phyloP scores from a whole-genome alignment of 2,113 vertebrate genomes.

The Daboia siamensis region DNA sequence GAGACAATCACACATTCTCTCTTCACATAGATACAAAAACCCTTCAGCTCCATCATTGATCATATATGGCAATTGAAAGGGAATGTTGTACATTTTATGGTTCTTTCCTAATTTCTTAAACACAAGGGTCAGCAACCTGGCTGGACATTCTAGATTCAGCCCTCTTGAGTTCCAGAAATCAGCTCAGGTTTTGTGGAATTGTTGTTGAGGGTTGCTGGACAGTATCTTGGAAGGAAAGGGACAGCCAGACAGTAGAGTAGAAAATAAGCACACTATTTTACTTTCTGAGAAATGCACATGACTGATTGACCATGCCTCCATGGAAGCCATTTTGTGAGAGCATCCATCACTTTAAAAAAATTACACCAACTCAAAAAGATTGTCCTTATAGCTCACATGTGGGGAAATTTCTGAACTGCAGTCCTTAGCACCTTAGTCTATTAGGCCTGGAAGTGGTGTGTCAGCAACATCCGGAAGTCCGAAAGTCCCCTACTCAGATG shows the following conservation, averaged over 20 bases:
- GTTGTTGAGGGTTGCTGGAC: background rate
- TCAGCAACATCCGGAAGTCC: background rate
- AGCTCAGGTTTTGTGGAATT: background rate
- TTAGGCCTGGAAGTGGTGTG: background rate
- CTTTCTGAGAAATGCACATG: background rate
- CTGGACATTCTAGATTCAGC: background rate
- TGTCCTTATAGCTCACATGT: background rate
- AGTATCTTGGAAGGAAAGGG: background rate
- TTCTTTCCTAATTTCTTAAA: background rate
- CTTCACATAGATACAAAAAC: background rate
- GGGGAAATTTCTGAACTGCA: background rate
- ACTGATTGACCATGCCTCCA: background rate
- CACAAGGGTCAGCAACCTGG: background rate
- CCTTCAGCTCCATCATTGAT: background rate
- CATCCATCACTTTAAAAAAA: background rate
- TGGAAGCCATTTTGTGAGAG: background rate
- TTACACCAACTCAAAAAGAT: background rate
- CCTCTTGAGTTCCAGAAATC: background rate
- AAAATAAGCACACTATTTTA: background rate
- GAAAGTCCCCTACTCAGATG: background rate
- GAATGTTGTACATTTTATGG: background rate
- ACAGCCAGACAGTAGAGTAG: background rate
- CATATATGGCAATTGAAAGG: background rate
- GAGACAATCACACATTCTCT: background rate
- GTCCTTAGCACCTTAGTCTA: background rate